A percentile compares a stretch with the other conserved stretches of the same genome.
Conservation (phyloP, 1,140 invertebrate species). For the Leptopilina boulardi region DNA sequence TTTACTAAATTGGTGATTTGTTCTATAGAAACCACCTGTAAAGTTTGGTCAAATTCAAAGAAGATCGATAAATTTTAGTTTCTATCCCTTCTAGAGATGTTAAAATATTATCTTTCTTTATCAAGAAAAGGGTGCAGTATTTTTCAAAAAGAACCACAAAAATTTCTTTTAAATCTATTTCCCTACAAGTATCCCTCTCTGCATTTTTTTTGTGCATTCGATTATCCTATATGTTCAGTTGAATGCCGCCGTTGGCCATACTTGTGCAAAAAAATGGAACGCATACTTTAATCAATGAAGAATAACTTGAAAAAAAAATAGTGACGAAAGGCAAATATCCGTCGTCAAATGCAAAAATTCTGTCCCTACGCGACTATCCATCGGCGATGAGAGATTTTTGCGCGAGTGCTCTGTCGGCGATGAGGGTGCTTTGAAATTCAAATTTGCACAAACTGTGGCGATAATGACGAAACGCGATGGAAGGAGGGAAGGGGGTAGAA, state of each 20-base stretch:
- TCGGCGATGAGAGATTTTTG: constrained; percentile 34
- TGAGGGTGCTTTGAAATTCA: constrained; percentile 31
- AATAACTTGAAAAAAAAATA: constrained; percentile 16
- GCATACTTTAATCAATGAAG: neutral
- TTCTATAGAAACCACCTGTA: too few relatives aligned
- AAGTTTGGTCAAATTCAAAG: too few relatives aligned
- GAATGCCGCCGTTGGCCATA: neutral
- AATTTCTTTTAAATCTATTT: too few relatives aligned
- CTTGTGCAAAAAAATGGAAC: neutral
- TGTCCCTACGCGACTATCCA: constrained; percentile 25
- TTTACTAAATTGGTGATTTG: too few relatives aligned
- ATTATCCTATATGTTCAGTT: neutral
- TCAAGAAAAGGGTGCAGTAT: too few relatives aligned
- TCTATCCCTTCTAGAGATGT: too few relatives aligned
- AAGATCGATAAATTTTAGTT: too few relatives aligned
- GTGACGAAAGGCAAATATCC: constrained; percentile 19
- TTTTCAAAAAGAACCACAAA: too few relatives aligned
- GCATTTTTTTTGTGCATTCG: too few relatives aligned
- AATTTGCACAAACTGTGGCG: neutral
- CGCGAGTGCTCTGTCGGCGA: constrained; percentile 37
- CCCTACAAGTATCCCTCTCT: too few relatives aligned
- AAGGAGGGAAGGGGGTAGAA: neutral
- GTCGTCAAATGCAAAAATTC: constrained; percentile 20
- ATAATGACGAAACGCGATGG: neutral
- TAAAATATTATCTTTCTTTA: too few relatives aligned